phyloP scores from a whole-genome alignment of 1,140 invertebrate genomes.

The Drosophila orena region DNA sequence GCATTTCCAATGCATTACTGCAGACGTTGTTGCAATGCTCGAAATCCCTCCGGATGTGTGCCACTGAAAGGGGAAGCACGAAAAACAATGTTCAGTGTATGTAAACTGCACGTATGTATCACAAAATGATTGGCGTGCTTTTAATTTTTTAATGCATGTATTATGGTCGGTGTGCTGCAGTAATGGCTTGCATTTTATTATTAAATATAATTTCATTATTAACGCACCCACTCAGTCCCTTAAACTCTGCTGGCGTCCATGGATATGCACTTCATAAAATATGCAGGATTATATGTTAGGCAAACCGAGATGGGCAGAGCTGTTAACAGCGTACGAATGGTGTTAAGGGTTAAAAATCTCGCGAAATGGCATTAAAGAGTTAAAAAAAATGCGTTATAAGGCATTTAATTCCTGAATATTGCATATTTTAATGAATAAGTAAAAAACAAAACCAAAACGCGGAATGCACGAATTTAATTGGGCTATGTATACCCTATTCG shows the following conservation, averaged over 20 bases:
- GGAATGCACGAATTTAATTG: too few relatives aligned
- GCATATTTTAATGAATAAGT: too few relatives aligned
- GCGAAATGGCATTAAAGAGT: neutral
- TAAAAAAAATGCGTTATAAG: too few relatives aligned
- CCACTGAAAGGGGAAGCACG: slow-evolving; percentile 24
- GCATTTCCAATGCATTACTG: slow-evolving; percentile 54
- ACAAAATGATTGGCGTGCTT: slow-evolving; percentile 50
- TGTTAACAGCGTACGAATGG: slow-evolving; percentile 35
- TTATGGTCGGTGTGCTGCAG: slow-evolving; percentile 20
- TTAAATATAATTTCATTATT: slow-evolving; percentile 72
- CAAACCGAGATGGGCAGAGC: neutral
- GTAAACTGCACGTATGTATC: slow-evolving; percentile 19
- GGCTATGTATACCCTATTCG: too few relatives aligned
- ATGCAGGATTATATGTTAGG: slow-evolving; percentile 32
- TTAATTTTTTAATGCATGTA: slow-evolving; percentile 56
- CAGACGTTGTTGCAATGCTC: slow-evolving; percentile 15
- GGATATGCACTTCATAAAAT: slow-evolving; percentile 26
- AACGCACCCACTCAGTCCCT: slow-evolving; percentile 48
- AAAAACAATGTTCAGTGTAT: slow-evolving; percentile 17
- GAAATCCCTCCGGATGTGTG: slow-evolving; percentile 23
- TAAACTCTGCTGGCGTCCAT: slow-evolving; percentile 5
- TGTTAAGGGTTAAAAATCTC: neutral
- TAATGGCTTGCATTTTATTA: slow-evolving; percentile 55
- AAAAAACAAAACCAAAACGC: too few relatives aligned
- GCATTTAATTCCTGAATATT: too few relatives aligned